phyloP scores from a whole-genome alignment of 2,113 vertebrate genomes.

The Ictalurus punctatus region DNA sequence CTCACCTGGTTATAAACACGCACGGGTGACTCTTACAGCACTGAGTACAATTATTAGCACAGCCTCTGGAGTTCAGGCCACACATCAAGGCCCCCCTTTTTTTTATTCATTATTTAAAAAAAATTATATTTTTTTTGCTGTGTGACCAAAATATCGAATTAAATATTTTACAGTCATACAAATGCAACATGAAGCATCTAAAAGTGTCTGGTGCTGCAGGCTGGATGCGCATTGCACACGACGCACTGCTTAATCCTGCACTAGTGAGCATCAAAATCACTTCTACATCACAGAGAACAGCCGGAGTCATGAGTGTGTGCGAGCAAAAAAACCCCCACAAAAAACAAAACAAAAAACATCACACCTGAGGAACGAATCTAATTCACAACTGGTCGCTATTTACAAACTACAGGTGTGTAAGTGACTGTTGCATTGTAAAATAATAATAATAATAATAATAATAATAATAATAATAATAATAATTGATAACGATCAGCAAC shows the following conservation, averaged over 20 bases:
- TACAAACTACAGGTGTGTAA: not conserved
- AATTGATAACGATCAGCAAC: not conserved
- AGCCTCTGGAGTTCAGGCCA: conserved; percentile 9
- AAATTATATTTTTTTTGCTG: not conserved
- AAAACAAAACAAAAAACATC: not conserved
- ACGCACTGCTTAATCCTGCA: not conserved
- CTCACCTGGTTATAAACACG: not conserved
- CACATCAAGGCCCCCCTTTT: not conserved
- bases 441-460: no score
- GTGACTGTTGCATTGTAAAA: not conserved
- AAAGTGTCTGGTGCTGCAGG: not conserved
- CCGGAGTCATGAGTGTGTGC: not conserved
- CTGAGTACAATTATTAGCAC: not conserved
- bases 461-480: not conserved
- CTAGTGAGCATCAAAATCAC: not conserved
- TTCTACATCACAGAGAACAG: not conserved
- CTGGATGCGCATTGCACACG: not conserved
- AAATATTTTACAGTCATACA: not conserved
- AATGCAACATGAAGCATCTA: not conserved
- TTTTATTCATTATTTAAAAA: not conserved
- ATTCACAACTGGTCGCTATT: not conserved
- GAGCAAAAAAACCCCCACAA: not conserved
- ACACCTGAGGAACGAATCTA: not conserved
- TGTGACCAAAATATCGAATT: not conserved
- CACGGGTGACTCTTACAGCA: not conserved